phyloP scores from a whole-genome alignment of 64 coral and sea anemone species.

The Porites australiensis region DNA sequence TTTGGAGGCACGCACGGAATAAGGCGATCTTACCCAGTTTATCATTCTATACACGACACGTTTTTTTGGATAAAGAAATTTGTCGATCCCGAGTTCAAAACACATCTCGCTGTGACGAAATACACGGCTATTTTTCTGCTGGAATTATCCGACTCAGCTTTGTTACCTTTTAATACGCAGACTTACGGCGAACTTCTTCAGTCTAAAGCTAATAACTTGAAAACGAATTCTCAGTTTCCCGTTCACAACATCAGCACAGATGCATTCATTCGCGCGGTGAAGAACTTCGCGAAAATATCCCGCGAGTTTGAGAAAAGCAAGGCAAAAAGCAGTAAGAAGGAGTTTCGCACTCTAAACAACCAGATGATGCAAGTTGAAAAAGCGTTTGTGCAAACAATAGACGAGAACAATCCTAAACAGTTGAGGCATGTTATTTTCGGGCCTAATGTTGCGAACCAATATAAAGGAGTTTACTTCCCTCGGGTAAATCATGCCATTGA shows the following conservation, averaged over 20 bases:
- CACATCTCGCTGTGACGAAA: slow-evolving; percentile 63
- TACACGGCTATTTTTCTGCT: slow-evolving; percentile 44
- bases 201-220: slow-evolving; percentile 13
- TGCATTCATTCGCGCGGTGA: slow-evolving; percentile 30
- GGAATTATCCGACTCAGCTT: slow-evolving; percentile 33
- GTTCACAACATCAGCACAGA: slow-evolving; percentile 38
- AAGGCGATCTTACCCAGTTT: slow-evolving; percentile 83
- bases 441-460: slow-evolving; percentile 46
- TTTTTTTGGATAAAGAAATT: slow-evolving; percentile 81
- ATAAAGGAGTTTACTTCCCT: slow-evolving; percentile 61
- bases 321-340: not conserved
- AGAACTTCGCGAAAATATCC: slow-evolving; percentile 33
- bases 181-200: slow-evolving; percentile 46
- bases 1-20: slow-evolving; percentile 69
- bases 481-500: slow-evolving; percentile 20
- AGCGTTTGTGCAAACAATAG: slow-evolving; percentile 63
- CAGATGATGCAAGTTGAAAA: slow-evolving; percentile 73
- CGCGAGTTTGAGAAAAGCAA: slow-evolving; percentile 38
- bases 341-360: slow-evolving; percentile 55
- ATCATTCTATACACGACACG: slow-evolving; percentile 74
- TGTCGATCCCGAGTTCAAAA: slow-evolving; percentile 76
- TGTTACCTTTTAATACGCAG: slow-evolving; percentile 72
- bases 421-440: slow-evolving; percentile 78
- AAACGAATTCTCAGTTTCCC: slow-evolving; percentile 14
- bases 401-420: slow-evolving; percentile 21